Evolutionary conservation across 2,888 invertebrate species (phyloP), one percentile per base, ranked within the genome.

Genomic region (Taphrorychus bicolor): DNA sequence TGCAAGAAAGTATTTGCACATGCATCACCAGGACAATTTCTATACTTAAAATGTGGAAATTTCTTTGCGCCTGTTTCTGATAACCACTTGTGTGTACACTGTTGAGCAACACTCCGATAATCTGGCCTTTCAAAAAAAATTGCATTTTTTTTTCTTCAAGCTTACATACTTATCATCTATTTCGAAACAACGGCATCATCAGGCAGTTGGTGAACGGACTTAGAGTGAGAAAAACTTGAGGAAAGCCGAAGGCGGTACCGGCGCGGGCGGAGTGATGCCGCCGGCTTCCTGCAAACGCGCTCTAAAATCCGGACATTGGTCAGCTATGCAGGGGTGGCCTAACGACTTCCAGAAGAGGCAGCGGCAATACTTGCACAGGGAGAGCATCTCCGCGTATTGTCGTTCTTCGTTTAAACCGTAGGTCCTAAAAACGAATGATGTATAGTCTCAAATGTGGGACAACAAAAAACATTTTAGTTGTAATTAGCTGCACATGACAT

Each of bases 311-410:
- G 93, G 93, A 79, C 92, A 92, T 84, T 93, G 88, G 78, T 94
- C 93, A 7, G 92, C 91, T 76, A 94, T 93, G 79, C 95, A 95
- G 1, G 95, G 95, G 81, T 95, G 93, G 0, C 95, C 95, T 64
- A 93, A 87, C 0, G 94, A 94, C 74, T 95, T 90, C 98, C 98
- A 98, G 83, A 97, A 98, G 64, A 98, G 87, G 78, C 95, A 95
- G 79, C 95, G 92, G 83, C 98, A 98, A 81, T 95, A 94, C 68
- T 94, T 91, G 80, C 98, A 98, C 67, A 98, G 85, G 21, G 95
- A 94, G 73, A 98, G 85, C 80, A 95, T 94, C 83, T 98, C 98
- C 2, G 97, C 94, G 81, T 92, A 98, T 79, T 90, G 89, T 22
- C 88, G 85, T 74, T 96, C 94, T 83, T 97, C 96, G 70, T 92